Evolutionary conservation across 2,113 vertebrate genomes (phyloP), one percentile per base, ranked within the genome.

Genomic region (Andinoacara biseriatus): DNA sequence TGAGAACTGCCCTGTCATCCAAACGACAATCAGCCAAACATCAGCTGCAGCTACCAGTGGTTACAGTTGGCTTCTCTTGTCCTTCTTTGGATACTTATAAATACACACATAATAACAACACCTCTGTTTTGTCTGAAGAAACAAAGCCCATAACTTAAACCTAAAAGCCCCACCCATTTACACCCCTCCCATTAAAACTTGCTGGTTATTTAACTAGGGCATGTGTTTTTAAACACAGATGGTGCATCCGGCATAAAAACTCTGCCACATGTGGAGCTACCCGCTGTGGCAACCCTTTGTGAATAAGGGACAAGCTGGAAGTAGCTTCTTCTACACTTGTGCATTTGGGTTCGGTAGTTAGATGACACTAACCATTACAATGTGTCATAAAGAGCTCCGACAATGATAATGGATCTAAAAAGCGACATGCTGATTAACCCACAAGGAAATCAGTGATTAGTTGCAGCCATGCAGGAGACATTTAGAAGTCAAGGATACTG

Each of bases 41-140:
- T 86, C 62, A 79, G 58, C 61, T 74, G 82, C 61, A 81, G 63
- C 56, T 69, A 76, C 77, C 86, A 58, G 22, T 75, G 20, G 29
- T 54, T 31, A 85, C 52, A 81, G 35, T 52, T 38, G 43, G 49
- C 11, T 52, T 58, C 15, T 65, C 58, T 60, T 56, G 13, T 58
- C 18, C 13, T 65, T 49, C 40, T 86, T 52, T 13, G 7, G 31
- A 62, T 54, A 82, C 15, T 38, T 31, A 15, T 10, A 57, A 62
- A 60, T 14, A 58, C 31, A 57, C 33, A 63, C 17, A 78, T 52
- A 40, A 38, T 24, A 63, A 35, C 26, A 65, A 56, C 62, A 57
- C 22, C 24, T 59, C 15, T 26, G 10, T 13, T 43, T 59, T 59
- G 24, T n/a, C 35, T 31, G 7, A 18, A 76, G 18, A 49, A 76